These are phyloP conservation scores for Onychomys leucogaster DNA, from an alignment of 2,797 vertebrate genomes.

Conservation along the genomic window DNA sequence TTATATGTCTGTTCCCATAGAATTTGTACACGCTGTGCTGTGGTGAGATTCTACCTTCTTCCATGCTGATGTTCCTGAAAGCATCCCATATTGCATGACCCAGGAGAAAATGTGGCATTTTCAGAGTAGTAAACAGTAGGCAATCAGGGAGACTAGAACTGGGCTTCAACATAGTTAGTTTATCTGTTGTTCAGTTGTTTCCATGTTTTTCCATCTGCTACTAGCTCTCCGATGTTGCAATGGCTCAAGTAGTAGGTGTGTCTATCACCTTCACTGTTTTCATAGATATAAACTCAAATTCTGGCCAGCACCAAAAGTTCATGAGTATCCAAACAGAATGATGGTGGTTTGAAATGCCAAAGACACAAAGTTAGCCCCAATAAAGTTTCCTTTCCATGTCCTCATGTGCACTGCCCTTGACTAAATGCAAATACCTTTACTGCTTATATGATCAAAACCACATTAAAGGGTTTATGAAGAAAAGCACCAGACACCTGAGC, in stretches of 20 bases:
- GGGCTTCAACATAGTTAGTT: background rate
- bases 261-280: accelerated
- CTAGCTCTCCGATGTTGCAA: background rate
- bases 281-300: background rate
- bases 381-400: background rate
- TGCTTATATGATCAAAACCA: background rate
- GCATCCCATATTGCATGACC: background rate
- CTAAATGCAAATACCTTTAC: background rate
- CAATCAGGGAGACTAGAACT: background rate
- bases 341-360: background rate
- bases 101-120: too few relatives aligned
- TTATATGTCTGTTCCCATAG: background rate
- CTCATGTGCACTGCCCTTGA: background rate
- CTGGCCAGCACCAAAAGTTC: background rate
- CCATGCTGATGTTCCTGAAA: background rate
- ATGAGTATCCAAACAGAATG: background rate
- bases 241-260: too few relatives aligned
- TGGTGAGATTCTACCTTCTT: background rate
- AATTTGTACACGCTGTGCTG: background rate
- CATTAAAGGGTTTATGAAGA: background rate
- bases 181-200: too few relatives aligned
- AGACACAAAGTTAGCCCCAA: background rate
- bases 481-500: accelerated
- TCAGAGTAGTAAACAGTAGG: background rate
- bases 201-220: background rate